These are phyloP conservation scores for Echinops telfairi DNA, from an alignment of 2,113 vertebrate genomes.

Conservation along the genomic window DNA sequence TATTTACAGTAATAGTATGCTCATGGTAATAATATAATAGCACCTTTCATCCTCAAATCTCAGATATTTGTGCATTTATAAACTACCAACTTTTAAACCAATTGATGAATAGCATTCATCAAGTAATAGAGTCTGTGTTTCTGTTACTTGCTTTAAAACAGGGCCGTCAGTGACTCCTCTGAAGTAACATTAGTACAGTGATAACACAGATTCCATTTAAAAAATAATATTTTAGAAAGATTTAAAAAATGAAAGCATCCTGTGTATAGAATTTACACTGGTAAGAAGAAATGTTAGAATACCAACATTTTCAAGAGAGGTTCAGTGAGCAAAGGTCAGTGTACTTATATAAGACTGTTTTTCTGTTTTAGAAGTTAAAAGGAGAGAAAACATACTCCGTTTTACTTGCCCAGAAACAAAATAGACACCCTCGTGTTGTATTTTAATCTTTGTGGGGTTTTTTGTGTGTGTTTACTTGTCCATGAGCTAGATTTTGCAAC, in stretches of 20 bases:
- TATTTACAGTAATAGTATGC: conserved; percentile 57
- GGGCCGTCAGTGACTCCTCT: neutral
- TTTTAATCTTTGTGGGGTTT: neutral
- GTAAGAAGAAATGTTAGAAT: neutral
- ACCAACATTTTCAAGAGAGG: neutral
- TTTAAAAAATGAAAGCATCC: conserved; percentile 1
- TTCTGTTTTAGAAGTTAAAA: conserved; percentile 8
- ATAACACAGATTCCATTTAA: neutral
- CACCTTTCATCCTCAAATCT: conserved; percentile 69
- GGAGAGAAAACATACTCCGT: neutral
- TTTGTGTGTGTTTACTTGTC: neutral
- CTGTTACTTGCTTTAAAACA: conserved; percentile 12
- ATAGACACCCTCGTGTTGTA: neutral
- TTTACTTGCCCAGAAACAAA: conserved; percentile 45
- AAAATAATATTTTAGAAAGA: conserved; percentile 3
- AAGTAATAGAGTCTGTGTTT: neutral
- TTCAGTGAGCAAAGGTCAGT: neutral
- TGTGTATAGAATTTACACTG: neutral
- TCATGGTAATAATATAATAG: conserved; percentile 70
- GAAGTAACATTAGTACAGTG: neutral
- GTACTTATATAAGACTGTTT: neutral
- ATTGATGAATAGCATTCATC: neutral
- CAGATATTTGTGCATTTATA: conserved; percentile 45
- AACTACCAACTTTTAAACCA: conserved; percentile 39
- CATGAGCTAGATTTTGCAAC: neutral